Base-by-base conservation (phyloP, 2,113 vertebrate genomes). In the Felis chaus region DNA sequence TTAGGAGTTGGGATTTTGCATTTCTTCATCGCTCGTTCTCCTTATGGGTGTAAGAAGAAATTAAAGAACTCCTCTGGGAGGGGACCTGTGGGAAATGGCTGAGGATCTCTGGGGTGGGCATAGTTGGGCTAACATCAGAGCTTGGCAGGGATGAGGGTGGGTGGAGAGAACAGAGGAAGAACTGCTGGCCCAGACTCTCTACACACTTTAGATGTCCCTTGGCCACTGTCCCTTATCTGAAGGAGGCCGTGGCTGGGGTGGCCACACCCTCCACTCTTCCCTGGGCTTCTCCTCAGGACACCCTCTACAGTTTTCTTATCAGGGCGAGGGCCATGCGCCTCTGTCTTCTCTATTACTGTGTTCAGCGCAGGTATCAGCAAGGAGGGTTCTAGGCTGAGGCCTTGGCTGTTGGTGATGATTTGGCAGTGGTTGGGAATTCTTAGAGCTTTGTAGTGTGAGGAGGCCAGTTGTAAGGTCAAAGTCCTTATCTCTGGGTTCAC, bases 61-160 rank as follows among this genome's bases (percentile, higher is more conserved):
- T 53, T 89, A 92, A 82, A 89, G 78, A 83, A 69, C 68, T 90
- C 95, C 92, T 78, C 36, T 93, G 65, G 63, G 74, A 92, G 87
- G 82, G 23, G 31, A 81, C 19, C 71, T 53, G 29, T 93, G 92
- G 31, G 79, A 93, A 88, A 73, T 81, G 50, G 73, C 33, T 0
- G 8, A 80, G 55, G 25, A 41, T 78, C 83, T 95, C 83, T 18
- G 41, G 71, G 73, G 85, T 29, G 18, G 85, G 2, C 31, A 5
- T 15, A 74, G 61, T 12, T n/a, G 41, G 29, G 14, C n/a, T 68
- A 31, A 88, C 55, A 73, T 92, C 13, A 76, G 73, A 19, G n/a
- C 31, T 71, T 86, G 45, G 69, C 53, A 8, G 66, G 63, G 55
- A 18, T 39, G 12, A 61, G 55, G 57, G 39, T 45, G 29, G 14